A percentile compares a stretch with the other conserved stretches of the same genome.
These are phyloP conservation scores for Patella ulyssiponensis DNA, from an alignment of 2,888 invertebrate genomes.

Conservation along the genomic window DNA sequence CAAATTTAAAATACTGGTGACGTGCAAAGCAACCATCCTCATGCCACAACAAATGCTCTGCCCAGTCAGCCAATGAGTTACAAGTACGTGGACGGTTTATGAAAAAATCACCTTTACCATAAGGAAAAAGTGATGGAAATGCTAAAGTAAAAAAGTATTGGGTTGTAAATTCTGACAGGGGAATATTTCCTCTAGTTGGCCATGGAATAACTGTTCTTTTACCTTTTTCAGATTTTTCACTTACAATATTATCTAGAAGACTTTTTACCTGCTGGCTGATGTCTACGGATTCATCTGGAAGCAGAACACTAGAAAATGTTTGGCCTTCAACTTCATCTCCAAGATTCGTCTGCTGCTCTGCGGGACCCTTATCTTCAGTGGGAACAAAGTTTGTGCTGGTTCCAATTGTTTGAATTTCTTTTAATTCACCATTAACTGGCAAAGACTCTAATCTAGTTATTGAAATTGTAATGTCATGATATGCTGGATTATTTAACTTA, in stretches of 20 bases:
- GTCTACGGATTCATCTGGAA: conserved; percentile 16
- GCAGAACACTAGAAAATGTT: conserved; percentile 20
- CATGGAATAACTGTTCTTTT: conserved; percentile 21
- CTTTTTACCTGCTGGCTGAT: conserved; percentile 16
- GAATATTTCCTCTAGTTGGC: conserved; percentile 24
- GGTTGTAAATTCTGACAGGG: conserved; percentile 31
- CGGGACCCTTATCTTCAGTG: conserved; percentile 23
- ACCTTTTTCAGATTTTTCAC: not conserved
- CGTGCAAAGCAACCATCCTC: conserved; percentile 35
- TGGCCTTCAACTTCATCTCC: not conserved
- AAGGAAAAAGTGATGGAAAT: conserved; percentile 29
- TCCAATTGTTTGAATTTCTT: conserved; percentile 19
- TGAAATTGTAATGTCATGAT: conserved; percentile 24
- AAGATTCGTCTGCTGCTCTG: conserved; percentile 7
- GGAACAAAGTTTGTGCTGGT: not conserved
- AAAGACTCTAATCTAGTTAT: conserved; percentile 22
- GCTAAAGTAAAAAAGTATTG: conserved; percentile 29
- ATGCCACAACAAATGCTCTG: conserved; percentile 29
- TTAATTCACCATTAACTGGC: conserved; percentile 27
- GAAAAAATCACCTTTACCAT: conserved; percentile 30
- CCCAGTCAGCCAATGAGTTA: conserved; percentile 15
- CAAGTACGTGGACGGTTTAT: conserved; percentile 11
- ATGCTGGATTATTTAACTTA: conserved; percentile 33
- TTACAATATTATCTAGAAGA: conserved; percentile 16
- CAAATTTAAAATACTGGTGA: conserved; percentile 42